Evolutionary conservation across 2,888 invertebrate species (phyloP).

Genomic region (Nemoura dubitans): DNA sequence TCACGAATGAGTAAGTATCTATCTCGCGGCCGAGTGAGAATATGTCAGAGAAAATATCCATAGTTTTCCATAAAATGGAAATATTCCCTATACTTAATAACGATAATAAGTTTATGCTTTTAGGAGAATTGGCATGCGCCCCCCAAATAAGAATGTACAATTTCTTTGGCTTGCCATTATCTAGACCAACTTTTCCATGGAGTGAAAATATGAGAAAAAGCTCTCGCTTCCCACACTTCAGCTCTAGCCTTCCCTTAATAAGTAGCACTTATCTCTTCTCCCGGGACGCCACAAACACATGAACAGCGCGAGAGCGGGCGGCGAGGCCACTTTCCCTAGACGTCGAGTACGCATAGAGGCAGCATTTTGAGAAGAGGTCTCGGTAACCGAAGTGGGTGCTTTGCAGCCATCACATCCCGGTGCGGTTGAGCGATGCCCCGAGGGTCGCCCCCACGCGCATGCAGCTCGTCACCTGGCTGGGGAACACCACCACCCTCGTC

Average conservation of each 20-base stretch:
- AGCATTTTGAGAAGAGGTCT: too few species aligned
- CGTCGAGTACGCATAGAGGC: neutral
- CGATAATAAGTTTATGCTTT: neutral
- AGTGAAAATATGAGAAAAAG: neutral
- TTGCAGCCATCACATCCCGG: conserved; percentile 82
- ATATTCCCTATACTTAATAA: neutral
- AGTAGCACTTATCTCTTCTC: neutral
- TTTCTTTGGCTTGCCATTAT: neutral
- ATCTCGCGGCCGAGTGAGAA: neutral
- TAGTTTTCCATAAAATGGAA: conserved; percentile 25
- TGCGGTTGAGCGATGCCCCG: conserved; percentile 79
- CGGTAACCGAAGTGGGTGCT: too few species aligned
- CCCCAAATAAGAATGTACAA: neutral
- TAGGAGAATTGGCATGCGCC: conserved; percentile 1
- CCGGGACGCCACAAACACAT: neutral
- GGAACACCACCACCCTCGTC: conserved; percentile 77
- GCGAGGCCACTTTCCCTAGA: neutral
- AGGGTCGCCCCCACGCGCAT: conserved; percentile 76
- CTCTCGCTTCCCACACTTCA: neutral
- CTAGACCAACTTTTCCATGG: neutral
- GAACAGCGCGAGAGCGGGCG: neutral
- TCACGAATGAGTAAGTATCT: conserved; percentile 84
- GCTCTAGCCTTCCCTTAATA: neutral
- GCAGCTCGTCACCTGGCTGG: conserved; percentile 87
- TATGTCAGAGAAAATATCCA: neutral